phyloP scores from a whole-genome alignment of 2,113 vertebrate genomes.

The Chlamydotis undulata region DNA sequence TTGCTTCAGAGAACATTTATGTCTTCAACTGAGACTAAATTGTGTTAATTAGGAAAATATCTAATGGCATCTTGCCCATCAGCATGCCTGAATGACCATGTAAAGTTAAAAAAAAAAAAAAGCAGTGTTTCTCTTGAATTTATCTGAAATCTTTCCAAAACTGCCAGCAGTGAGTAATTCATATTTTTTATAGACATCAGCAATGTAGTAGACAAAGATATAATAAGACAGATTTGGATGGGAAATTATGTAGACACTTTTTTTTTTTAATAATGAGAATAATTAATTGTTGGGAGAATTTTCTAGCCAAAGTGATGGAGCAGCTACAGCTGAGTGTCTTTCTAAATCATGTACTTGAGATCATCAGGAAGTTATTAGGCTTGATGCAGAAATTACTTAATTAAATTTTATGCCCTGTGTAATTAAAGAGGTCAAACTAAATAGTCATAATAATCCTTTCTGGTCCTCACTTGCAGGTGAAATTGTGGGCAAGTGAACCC shows the following conservation, averaged over 20 bases:
- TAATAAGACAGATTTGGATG: not conserved
- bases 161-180: not conserved
- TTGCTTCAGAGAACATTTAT: conserved; percentile 38
- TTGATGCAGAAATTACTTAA: conserved; percentile 44
- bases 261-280: not conserved
- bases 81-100: not conserved
- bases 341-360: not conserved
- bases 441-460: not conserved
- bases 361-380: conserved; percentile 11
- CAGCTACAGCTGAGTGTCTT: not conserved
- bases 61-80: conserved; percentile 33
- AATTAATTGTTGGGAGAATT: conserved; percentile 6
- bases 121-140: not conserved
- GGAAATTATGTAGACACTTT: not conserved
- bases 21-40: conserved; percentile 37
- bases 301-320: not conserved
- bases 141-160: not conserved
- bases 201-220: not conserved
- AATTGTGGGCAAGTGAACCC: not conserved
- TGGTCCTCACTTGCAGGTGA: not conserved
- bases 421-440: conserved; percentile 14
- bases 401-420: not conserved
- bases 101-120: not conserved
- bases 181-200: not conserved
- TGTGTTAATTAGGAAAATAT: conserved; percentile 64